Percentiles rank a stretch among this genome's conserved stretches.
phyloP scores from a whole-genome alignment of 2,797 vertebrate species.

The Paratrypauchen microcephalus region DNA sequence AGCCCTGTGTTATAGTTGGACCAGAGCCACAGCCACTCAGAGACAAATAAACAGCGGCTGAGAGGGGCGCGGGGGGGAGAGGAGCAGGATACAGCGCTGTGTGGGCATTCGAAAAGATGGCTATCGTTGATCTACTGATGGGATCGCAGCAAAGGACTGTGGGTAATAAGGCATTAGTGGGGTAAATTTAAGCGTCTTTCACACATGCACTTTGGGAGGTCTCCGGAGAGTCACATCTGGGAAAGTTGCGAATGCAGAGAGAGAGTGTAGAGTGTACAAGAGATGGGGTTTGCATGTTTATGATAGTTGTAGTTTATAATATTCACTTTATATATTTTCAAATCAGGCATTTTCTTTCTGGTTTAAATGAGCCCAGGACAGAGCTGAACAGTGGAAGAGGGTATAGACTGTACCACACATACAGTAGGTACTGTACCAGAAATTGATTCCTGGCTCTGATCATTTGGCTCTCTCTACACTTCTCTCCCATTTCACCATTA shows the following conservation, averaged over 20 bases:
- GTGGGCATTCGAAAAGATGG: conserved; percentile 45
- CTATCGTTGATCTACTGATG: conserved; percentile 57
- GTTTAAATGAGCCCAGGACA: background rate
- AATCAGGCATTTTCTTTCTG: background rate
- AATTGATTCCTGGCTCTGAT: background rate
- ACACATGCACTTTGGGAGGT: background rate
- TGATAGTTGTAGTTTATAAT: background rate
- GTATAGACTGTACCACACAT: too few species aligned
- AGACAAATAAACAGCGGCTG: conserved; percentile 74
- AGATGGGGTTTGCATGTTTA: background rate
- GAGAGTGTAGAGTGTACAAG: background rate
- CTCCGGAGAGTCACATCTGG: conserved; percentile 7
- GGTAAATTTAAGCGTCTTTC: conserved; percentile 33
- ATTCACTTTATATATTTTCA: background rate
- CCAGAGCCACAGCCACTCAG: conserved; percentile 50
- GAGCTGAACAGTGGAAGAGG: too few species aligned
- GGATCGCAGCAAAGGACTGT: conserved; percentile 53
- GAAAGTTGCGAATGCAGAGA: background rate
- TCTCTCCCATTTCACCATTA: too few species aligned
- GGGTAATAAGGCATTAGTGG: conserved; percentile 36
- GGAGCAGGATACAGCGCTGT: conserved; percentile 50
- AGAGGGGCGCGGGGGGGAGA: conserved; percentile 55
- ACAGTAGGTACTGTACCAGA: too few species aligned
- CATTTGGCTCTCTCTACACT: background rate
- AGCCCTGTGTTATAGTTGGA: conserved; percentile 66